phyloP scores from a whole-genome alignment of 2,113 vertebrate genomes.

The Aphyosemion australe region DNA sequence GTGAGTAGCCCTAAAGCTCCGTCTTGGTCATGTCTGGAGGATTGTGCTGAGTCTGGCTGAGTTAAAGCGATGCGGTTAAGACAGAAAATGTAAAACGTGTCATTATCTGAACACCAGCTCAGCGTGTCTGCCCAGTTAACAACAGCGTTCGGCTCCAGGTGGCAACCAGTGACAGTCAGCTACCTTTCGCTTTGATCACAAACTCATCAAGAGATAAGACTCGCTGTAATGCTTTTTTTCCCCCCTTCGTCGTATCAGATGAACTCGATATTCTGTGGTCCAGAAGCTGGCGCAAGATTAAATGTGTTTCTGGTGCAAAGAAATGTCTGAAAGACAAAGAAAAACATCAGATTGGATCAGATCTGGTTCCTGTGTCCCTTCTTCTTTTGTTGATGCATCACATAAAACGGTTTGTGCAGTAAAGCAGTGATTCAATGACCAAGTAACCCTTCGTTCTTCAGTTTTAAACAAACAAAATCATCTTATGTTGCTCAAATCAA shows the following conservation, averaged over 20 bases:
- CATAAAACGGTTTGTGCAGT: too few relatives aligned
- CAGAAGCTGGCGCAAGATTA: not conserved
- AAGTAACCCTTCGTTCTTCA: too few relatives aligned
- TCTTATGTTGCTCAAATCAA: too few relatives aligned
- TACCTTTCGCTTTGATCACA: slow-evolving; percentile 1
- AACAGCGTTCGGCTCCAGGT: slow-evolving; percentile 24
- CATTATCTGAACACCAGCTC: slow-evolving; percentile 73
- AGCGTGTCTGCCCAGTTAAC: slow-evolving; percentile 65
- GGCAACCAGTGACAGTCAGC: slow-evolving; percentile 16
- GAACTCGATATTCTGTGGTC: not conserved
- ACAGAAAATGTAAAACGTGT: slow-evolving; percentile 62
- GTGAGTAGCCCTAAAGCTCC: slow-evolving; percentile 54
- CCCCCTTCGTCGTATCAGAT: not conserved
- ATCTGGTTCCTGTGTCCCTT: too few relatives aligned
- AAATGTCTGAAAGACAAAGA: not conserved
- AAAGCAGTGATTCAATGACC: too few relatives aligned
- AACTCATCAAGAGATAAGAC: slow-evolving; percentile 10
- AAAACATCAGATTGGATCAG: too few relatives aligned
- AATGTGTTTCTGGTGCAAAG: not conserved
- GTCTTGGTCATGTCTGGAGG: slow-evolving; percentile 73
- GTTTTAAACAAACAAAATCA: too few relatives aligned
- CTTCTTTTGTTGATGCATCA: too few relatives aligned
- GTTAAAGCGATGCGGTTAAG: slow-evolving; percentile 56
- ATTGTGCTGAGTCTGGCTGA: slow-evolving; percentile 69
- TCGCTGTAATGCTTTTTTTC: not conserved